A percentile compares a stretch with the other conserved stretches of the same genome.
Conservation (phyloP, 2,888 invertebrate species). For the Andrena trimmerana region DNA sequence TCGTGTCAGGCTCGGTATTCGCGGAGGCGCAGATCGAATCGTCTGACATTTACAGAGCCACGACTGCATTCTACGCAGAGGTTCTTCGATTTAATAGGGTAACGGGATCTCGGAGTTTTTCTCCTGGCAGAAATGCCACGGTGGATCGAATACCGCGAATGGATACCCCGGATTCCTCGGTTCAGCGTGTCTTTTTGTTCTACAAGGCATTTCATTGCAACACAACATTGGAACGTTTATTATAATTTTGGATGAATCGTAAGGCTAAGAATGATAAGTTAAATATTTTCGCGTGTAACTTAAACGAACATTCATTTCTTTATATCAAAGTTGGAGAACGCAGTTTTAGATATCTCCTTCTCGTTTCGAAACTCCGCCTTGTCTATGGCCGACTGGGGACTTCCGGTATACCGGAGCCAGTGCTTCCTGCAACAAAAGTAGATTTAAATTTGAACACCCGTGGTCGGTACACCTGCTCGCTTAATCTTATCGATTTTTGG, state of each 20-base stretch:
- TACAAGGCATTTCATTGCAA: constrained; percentile 18
- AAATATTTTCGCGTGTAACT: background rate
- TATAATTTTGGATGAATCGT: constrained; percentile 1
- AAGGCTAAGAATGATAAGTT: constrained; percentile 2
- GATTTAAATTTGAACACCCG: background rate
- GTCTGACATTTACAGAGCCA: constrained; percentile 34
- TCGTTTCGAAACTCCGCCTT: constrained; percentile 90
- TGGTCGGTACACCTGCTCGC: background rate
- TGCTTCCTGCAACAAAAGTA: constrained; percentile 84
- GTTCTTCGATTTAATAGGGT: constrained; percentile 17
- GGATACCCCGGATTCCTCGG: background rate
- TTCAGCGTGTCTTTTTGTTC: background rate
- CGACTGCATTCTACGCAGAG: constrained; percentile 16
- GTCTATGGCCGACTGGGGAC: constrained; percentile 91
- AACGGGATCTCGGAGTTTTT: constrained; percentile 30
- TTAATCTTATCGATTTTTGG: background rate
- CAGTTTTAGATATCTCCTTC: constrained; percentile 86
- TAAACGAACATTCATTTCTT: constrained; percentile 74
- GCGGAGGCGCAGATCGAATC: background rate
- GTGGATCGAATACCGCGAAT: background rate
- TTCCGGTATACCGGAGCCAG: constrained; percentile 90
- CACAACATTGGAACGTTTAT: background rate
- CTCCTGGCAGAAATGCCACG: constrained; percentile 16
- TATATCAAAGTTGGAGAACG: constrained; percentile 86
- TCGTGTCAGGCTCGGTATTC: background rate